These are phyloP conservation scores for Lasioglossum lativentre DNA, from an alignment of 2,888 invertebrate species.

Conservation along the genomic window DNA sequence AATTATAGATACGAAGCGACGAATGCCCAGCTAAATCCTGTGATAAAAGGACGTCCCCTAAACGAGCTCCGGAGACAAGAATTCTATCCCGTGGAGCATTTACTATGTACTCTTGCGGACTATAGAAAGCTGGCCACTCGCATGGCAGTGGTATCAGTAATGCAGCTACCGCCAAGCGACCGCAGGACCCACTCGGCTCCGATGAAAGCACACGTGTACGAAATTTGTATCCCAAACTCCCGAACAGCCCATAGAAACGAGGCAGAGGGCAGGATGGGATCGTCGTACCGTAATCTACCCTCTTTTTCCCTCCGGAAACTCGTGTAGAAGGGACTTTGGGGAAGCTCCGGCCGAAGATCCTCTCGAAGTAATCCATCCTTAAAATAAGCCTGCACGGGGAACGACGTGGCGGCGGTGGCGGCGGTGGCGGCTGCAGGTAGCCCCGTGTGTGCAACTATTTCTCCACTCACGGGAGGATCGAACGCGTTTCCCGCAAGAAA, in stretches of 20 bases:
- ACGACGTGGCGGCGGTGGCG: too few relatives aligned
- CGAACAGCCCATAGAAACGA: constrained; percentile 11
- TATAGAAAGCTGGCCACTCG: neutral
- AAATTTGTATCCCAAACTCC: constrained; percentile 17
- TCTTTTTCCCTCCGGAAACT: constrained; percentile 15
- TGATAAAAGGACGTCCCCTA: neutral
- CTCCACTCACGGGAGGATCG: neutral
- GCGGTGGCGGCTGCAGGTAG: constrained; percentile 1
- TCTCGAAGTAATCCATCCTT: constrained; percentile 47
- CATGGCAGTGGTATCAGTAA: constrained; percentile 1
- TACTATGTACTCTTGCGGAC: neutral
- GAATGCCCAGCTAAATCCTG: neutral
- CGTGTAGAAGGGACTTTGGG: constrained; percentile 8
- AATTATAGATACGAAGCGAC: too few relatives aligned
- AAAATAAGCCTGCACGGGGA: constrained; percentile 56
- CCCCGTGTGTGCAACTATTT: neutral
- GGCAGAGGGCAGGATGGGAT: constrained; percentile 15
- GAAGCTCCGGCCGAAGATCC: neutral
- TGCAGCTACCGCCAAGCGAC: constrained; percentile 4
- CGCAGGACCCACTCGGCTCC: constrained; percentile 1
- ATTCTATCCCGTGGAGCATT: neutral
- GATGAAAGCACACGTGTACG: constrained; percentile 14
- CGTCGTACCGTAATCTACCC: constrained; percentile 34
- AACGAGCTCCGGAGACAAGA: neutral
- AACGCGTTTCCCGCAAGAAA: constrained; percentile 25